A percentile compares a stretch with the other conserved stretches of the same genome.
These are phyloP conservation scores for Mythimna pallens DNA, from an alignment of 2,888 invertebrate species.

Conservation along the genomic window DNA sequence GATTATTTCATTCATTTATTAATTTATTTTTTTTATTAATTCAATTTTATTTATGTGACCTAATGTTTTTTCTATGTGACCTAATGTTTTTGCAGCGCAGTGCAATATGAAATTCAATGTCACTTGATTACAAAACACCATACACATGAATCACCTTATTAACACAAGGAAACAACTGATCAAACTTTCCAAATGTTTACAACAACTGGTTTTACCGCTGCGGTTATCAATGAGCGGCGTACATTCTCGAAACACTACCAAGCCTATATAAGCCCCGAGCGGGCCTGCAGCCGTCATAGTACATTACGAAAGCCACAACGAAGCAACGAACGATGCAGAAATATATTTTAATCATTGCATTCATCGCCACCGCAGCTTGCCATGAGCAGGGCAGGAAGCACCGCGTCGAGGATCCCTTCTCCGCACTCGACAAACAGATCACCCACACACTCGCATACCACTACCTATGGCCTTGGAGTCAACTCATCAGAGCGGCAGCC, in stretches of 20 bases:
- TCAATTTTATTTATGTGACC: too few species aligned
- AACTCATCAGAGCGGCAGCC: conserved; percentile 81
- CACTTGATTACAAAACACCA: conserved; percentile 18
- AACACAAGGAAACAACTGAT: conserved; percentile 41
- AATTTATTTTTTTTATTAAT: too few species aligned
- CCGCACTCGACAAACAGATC: conserved; percentile 81
- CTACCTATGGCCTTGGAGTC: conserved; percentile 87
- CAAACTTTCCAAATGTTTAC: conserved; percentile 78
- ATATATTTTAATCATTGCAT: conserved; percentile 74
- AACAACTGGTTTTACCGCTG: conserved; percentile 80
- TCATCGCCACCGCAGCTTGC: conserved; percentile 72
- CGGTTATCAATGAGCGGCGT: conserved; percentile 82
- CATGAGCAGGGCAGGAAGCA: conserved; percentile 72
- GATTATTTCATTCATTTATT: too few species aligned
- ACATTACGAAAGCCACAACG: conserved; percentile 72
- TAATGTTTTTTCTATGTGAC: too few species aligned
- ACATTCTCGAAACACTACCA: conserved; percentile 85
- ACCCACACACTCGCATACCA: conserved; percentile 82
- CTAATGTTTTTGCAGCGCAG: too few species aligned
- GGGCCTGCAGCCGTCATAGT: conserved; percentile 71
- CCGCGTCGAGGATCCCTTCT: conserved; percentile 80
- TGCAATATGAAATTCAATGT: conserved; percentile 29
- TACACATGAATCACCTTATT: conserved; percentile 19
- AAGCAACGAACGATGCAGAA: conserved; percentile 82
- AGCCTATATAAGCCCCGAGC: conserved; percentile 83